Evolutionary conservation across 1,140 invertebrate species (phyloP), one percentile per base, ranked within the genome.

Genomic region (Hycleus cichorii): DNA sequence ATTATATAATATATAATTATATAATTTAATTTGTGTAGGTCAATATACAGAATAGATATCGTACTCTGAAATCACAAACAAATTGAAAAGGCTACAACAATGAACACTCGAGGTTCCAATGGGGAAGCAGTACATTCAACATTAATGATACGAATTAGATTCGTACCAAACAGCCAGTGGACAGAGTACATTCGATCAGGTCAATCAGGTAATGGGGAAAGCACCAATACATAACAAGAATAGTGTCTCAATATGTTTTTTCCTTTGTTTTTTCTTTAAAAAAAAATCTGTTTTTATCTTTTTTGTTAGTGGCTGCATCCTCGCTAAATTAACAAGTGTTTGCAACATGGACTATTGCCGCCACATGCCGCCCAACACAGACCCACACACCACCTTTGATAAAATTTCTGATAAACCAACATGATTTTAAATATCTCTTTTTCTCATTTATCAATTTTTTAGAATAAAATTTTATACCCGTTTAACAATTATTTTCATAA

Each of bases 41-140:
- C 64, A 69, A 68, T 72, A 69, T 70, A 67, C 64, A 69, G 64
- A 69, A 69, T 68, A 69, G 64, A 69, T 66, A 67, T 62, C 60
- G 57, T 68, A 68, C 65, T 69, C 60, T 67, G 66, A 65, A 71
- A 69, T 71, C 65, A 69, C 70, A 69, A 71, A 69, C 63, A 65
- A 72, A 69, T 72, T 63, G 69, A 72, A 71, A 70, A 71, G 66
- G 66, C 69, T 71, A 70, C 65, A 72, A 71, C 67, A 72, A 70
- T 72, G 71, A 71, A 72, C 71, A 72, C 71, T 62, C 64, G 71
- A 72, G 64, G 69, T 72, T 72, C 69, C 66, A 69, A 64, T 62
- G 55, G 66, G 67, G 69, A 73, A 73, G 70, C 68, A 69, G 68
- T 69, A 63, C 63, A 68, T 63, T 66, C 50, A 69, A 70, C 62